Evolutionary conservation across 1,140 invertebrate genomes (phyloP), one percentile per base, ranked within the genome.

Genomic region (Daktulosphaira vitifoliae): DNA sequence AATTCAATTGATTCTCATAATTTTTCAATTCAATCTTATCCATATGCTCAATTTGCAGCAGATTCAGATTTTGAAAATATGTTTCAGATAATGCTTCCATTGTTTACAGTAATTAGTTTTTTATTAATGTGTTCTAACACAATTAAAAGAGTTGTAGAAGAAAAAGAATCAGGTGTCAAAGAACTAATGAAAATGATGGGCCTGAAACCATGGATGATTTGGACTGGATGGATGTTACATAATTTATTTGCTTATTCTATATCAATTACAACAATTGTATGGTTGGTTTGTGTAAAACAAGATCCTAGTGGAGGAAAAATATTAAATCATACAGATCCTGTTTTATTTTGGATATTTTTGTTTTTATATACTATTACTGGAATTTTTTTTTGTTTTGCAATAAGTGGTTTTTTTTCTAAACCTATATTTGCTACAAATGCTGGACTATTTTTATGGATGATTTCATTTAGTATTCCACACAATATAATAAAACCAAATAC

Each of bases 161-260:
- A 76, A 69, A 76, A 76, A 67, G 59, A 70, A 52, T 69, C 70
- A 8, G 75, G 74, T 68, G 73, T 74, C 51, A 68, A 84, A 82
- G 84, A 86, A 75, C 77, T 83, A 9, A 83, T 85, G 82, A 84
- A 83, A 74, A 83, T 86, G 76, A 83, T 84, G 78, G 84, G 84
- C 9, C 69, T 86, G 46, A 77, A 78, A 65, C 78, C 77, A 50
- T 85, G 80, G 78, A 73, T 84, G 56, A 77, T 85, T 65, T 85
- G 83, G 82, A 48, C 77, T 3, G 80, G 81, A 15, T 84, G 84
- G 81, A 83, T 84, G 70, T 69, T 81, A 4, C 80, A 82, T 67
- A 78, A 81, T 54, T 68, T 84, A 16, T 76, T 84, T 56, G 71
- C 82, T 1, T 68, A 79, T 37, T 69, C 80, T 3, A 73, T 77